Percentiles rank a stretch among this genome's conserved stretches.
Conservation (phyloP, 2,797 vertebrate genomes). For the Leptoclinus maculatus region DNA sequence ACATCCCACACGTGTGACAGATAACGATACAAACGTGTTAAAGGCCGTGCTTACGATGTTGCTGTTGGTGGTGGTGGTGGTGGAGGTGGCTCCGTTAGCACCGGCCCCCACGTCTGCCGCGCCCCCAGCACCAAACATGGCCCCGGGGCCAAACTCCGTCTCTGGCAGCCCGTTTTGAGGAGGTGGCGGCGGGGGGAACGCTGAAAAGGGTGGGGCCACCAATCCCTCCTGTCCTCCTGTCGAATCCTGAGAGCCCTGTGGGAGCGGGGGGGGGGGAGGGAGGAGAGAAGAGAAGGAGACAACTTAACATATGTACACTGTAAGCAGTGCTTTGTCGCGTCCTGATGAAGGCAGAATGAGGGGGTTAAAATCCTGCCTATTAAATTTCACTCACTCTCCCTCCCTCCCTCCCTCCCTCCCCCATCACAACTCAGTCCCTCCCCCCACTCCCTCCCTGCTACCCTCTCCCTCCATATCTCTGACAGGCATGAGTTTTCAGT, state of each 20-base stretch:
- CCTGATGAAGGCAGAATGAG: conserved; percentile 36
- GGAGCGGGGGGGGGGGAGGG: neutral
- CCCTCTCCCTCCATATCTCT: conserved; percentile 65
- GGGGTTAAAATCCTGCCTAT: conserved; percentile 61
- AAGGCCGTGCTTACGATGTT: conserved; percentile 66
- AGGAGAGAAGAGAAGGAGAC: conserved; percentile 14
- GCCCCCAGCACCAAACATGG: conserved; percentile 75
- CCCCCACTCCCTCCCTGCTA: conserved; percentile 28
- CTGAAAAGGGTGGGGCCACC: conserved; percentile 79
- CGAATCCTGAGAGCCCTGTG: conserved; percentile 82
- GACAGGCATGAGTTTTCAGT: conserved; percentile 75
- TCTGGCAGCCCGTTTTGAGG: conserved; percentile 82
- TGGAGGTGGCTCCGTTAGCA: conserved; percentile 58
- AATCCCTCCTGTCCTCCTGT: conserved; percentile 81
- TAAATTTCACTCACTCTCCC: conserved; percentile 66
- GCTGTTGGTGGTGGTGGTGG: conserved; percentile 46
- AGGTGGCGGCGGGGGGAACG: conserved; percentile 81
- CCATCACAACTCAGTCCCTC: conserved; percentile 12
- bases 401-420: neutral
- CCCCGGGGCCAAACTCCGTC: conserved; percentile 77
- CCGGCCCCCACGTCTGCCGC: conserved; percentile 72
- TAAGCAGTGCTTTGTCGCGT: conserved; percentile 5
- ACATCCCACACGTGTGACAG: neutral
- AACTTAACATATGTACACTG: conserved; percentile 47
- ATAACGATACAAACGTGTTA: no score